These are phyloP conservation scores for Platyrinchus mystaceus DNA, from an alignment of 2,797 vertebrate species.

Conservation along the genomic window DNA sequence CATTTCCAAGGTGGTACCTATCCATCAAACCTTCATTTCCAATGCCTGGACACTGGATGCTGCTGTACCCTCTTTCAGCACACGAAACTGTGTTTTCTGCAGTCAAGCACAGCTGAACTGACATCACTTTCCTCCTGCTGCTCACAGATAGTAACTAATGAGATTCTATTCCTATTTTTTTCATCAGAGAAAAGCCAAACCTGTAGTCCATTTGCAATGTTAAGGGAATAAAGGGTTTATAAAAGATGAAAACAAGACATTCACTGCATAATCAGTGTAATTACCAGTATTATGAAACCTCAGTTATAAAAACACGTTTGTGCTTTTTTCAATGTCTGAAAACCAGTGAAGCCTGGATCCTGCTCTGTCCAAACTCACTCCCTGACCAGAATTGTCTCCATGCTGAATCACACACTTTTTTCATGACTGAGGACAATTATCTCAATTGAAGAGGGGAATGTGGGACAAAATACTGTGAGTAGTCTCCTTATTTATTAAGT, in stretches of 20 bases:
- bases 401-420: not conserved
- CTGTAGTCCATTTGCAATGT: not conserved
- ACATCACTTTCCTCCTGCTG: not conserved
- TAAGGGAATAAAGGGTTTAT: not conserved
- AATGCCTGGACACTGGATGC: not conserved
- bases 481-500: not conserved
- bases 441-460: not conserved
- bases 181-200: not conserved
- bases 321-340: not conserved
- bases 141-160: not conserved
- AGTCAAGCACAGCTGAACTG: not conserved
- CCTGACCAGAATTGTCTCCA: not conserved
- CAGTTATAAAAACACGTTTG: not conserved
- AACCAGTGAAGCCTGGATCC: not conserved
- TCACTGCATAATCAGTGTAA: conserved; percentile 7
- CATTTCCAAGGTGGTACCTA: not conserved
- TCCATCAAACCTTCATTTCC: not conserved
- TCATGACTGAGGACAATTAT: not conserved
- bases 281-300: not conserved
- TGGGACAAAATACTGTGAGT: not conserved
- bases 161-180: not conserved
- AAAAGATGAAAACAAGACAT: conserved; percentile 12
- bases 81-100: not conserved
- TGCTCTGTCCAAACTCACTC: not conserved
- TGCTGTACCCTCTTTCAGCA: not conserved